Base-by-base conservation (phyloP, 2,888 invertebrate genomes). In the Stegophylla sp. region DNA sequence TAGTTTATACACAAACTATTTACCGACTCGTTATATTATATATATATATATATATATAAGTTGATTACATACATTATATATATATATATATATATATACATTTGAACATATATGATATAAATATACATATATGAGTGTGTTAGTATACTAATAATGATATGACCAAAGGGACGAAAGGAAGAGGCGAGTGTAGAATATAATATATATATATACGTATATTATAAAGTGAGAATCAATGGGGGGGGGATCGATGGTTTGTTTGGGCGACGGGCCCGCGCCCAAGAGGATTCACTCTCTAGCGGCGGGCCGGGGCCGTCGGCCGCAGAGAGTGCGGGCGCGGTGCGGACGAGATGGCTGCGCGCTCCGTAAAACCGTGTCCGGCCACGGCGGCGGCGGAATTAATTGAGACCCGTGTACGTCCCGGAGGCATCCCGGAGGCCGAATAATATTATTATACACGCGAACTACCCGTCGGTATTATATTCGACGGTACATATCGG, bases 381-480 rank as follows among this genome's bases (percentile, higher is more conserved):
- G 77, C 56, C 45, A 67, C 66, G 61, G 71, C 41, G 61, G 71
- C 41, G 41, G 43, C 34, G 71, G 79, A 79, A 79, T 71, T 79
- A 79, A 79, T 79, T 63, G 79, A 79, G 71, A 71, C 69, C 79
- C 79, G n/a, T 79, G 79, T 79, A 71, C 71, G 51, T 61, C 77
- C 77, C 69, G 59, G 59, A 77, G 77, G 69, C 79, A 61, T 79
- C 61, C 79, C 71, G n/a, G 51, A 61, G 69, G 79, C 79, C 61
- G 61, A 79, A 79, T 79, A 79, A 79, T 71, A 79, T 69, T 79
- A 79, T 79, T 63, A 61, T 71, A 79, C 67, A 59, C 67, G 67
- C 41, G 20, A 74, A 74, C 74, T 51, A 63, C 63, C 63, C 63
- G 74, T 48, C 48, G 61, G 61, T 51, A 61, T 61, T 73, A 73